phyloP scores from a whole-genome alignment of 1,140 invertebrate species.

The Neoseiulus cucumeris region DNA sequence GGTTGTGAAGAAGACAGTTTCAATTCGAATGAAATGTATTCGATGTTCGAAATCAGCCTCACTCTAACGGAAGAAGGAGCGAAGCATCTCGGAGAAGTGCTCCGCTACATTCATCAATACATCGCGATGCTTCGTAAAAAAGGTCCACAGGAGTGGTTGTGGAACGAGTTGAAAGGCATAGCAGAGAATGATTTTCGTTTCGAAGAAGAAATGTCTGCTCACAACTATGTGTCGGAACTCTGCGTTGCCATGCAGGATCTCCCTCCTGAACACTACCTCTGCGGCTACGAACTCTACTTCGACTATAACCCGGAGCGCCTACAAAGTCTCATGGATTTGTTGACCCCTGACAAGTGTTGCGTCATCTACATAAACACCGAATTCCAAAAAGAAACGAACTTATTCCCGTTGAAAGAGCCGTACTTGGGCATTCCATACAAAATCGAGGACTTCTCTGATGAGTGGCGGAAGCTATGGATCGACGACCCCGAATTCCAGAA shows the following conservation, averaged over 20 bases:
- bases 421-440: neutral
- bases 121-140: conserved; percentile 27
- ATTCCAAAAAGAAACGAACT: neutral
- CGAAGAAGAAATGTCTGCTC: conserved; percentile 28
- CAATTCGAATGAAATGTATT: neutral
- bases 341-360: neutral
- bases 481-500: neutral
- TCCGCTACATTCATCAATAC: conserved; percentile 27
- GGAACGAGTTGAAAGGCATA: conserved; percentile 26
- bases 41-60: neutral
- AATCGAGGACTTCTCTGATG: neutral
- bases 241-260: conserved; percentile 23
- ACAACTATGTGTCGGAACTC: conserved; percentile 20
- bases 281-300: conserved; percentile 5
- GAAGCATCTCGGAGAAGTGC: conserved; percentile 22
- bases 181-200: conserved; percentile 20
- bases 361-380: neutral
- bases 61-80: conserved; percentile 27
- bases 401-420: neutral
- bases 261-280: neutral
- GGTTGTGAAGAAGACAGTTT: neutral
- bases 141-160: conserved; percentile 28
- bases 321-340: neutral
- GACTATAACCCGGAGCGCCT: neutral
- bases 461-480: neutral